phyloP scores from a whole-genome alignment of 2,797 vertebrate genomes.

The Limnodromus scolopaceus region DNA sequence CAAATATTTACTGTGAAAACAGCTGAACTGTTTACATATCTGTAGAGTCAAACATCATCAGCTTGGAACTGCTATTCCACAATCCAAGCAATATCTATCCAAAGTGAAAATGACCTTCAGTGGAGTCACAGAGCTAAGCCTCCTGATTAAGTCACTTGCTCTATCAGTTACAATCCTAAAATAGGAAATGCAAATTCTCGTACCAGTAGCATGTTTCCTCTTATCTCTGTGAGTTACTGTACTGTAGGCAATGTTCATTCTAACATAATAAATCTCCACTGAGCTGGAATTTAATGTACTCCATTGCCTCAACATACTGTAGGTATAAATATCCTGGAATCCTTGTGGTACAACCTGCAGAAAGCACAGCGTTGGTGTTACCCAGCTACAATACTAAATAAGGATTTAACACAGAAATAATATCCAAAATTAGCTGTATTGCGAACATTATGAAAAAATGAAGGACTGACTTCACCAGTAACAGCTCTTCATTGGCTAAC shows the following conservation, averaged over 20 bases:
- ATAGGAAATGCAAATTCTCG: slow-evolving; percentile 27
- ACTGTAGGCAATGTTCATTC: slow-evolving; percentile 42
- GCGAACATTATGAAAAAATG: not conserved
- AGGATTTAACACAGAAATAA: not conserved
- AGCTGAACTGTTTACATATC: not conserved
- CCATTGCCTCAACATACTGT: not conserved
- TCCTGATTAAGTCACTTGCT: not conserved
- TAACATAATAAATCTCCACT: slow-evolving; percentile 37
- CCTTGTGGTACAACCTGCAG: not conserved
- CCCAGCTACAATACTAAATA: not conserved
- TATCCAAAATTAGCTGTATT: not conserved
- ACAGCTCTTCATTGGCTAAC: not conserved
- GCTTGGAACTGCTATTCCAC: not conserved
- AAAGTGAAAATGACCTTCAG: slow-evolving; percentile 31
- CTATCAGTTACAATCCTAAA: not conserved
- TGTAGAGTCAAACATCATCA: not conserved
- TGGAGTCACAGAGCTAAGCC: not conserved
- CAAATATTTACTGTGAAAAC: slow-evolving; percentile 40
- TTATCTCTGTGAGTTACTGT: slow-evolving; percentile 37
- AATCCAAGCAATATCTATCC: not conserved
- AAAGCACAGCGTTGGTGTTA: not conserved
- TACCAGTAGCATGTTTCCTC: not conserved
- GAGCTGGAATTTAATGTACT: slow-evolving; percentile 50
- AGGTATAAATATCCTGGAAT: slow-evolving; percentile 36
- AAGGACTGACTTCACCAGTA: not conserved